Base-by-base conservation (phyloP, 2,113 vertebrate species). In the Phainopepla nitens region DNA sequence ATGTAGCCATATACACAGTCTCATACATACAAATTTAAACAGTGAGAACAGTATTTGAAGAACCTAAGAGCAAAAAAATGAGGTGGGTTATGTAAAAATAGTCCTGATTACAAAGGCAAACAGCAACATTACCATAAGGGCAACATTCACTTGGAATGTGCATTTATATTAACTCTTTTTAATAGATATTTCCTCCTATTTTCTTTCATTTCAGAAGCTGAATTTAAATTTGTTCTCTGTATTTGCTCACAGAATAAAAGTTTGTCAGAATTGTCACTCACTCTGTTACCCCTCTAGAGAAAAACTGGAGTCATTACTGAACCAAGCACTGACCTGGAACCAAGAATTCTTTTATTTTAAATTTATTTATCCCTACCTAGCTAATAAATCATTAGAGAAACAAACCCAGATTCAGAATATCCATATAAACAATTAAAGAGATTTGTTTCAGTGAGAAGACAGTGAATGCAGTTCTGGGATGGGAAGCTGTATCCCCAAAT, bases 11-110 rank as follows among this genome's bases (percentile, higher is more conserved):
- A 68, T 15, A 28, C 45, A 24, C 16, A 16, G n/a, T 11, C 66
- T 79, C 79, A 86, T 68, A 72, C 47, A 94, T 73, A 91, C 47
- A 94, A 88, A 95, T 95, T 81, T 84, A 94, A 93, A 64, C n/a
- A 86, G 68, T 25, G 62, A 88, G 64, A 50, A 35, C 2, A 45
- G 56, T 41, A n/a, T 84, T 27, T 82, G 56, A 75, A 93, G 82
- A 94, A 61, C 7, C 35, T 61, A 78, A 85, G 19, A 93, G 77
- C 2, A 72, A 82, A 80, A 87, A 90, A 42, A 39, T 22, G 6
- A 73, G 56, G 47, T 51, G 49, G 18, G 45, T 84, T 94, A 82
- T 57, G 54, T 53, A 94, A 96, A 95, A 93, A 79, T 45, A 96
- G 73, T 56, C 56, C 86, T 78, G 49, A 83, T 95, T 91, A 81